Conservation (phyloP, 2,113 vertebrate genomes). For the Sylvietta virens region DNA sequence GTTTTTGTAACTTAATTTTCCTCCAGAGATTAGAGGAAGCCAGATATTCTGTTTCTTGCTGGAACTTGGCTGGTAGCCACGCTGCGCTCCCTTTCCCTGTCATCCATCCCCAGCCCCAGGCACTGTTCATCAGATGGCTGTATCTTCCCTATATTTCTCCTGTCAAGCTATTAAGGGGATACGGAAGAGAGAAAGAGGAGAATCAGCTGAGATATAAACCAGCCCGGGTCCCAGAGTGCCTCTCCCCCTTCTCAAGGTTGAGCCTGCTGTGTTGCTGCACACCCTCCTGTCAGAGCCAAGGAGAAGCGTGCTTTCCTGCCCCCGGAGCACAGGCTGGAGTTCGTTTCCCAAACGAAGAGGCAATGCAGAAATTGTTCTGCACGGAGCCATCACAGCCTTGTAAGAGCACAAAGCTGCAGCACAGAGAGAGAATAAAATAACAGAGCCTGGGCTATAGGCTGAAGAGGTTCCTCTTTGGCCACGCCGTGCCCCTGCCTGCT, state of each 20-base stretch:
- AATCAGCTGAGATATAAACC: conserved; percentile 59
- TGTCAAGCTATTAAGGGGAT: conserved; percentile 66
- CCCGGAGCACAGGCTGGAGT: not conserved
- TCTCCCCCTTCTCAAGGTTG: conserved; percentile 23
- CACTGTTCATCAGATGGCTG: conserved; percentile 63
- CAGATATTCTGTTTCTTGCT: conserved; percentile 69
- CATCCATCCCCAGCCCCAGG: conserved; percentile 20
- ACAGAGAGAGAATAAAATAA: not conserved
- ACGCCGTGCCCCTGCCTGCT: rapidly evolving
- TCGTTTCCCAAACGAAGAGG: not conserved
- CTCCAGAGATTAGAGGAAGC: conserved; percentile 68
- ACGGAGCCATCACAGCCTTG: rapidly evolving
- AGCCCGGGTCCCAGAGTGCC: conserved; percentile 16
- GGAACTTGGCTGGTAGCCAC: conserved; percentile 68
- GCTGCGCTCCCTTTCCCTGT: conserved; percentile 36
- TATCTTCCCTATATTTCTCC: conserved; percentile 64
- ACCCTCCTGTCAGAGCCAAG: not conserved
- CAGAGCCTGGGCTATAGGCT: not conserved
- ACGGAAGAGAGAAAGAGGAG: conserved; percentile 35
- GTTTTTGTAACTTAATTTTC: conserved; percentile 72
- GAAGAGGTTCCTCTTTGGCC: not conserved
- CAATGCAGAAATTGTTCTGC: not conserved
- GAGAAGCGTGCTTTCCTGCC: not conserved
- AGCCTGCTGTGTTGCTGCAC: not conserved
- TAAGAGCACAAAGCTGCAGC: not conserved